Evolutionary conservation across 2,113 vertebrate species (phyloP).

Genomic region (Pelvicachromis taeniatus): DNA sequence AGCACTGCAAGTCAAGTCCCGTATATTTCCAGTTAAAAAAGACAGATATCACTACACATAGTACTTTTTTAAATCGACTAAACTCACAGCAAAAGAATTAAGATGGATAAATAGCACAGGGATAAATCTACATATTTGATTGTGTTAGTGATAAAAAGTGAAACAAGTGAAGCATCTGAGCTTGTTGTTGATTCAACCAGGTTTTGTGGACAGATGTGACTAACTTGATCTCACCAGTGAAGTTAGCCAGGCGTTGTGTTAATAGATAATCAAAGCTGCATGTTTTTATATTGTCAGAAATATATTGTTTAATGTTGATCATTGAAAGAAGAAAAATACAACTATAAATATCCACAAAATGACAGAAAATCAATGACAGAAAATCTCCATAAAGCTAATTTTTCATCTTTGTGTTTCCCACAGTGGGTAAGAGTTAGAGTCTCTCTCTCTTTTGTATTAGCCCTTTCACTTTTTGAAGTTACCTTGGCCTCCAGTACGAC

Average conservation of each 20-base stretch:
- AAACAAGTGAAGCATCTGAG: not conserved
- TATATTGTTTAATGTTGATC: not conserved
- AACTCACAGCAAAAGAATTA: not conserved
- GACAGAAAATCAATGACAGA: not conserved
- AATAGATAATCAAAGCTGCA: too few species aligned
- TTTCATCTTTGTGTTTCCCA: not conserved
- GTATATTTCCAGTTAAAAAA: not conserved
- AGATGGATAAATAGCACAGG: not conserved
- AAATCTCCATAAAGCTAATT: not conserved
- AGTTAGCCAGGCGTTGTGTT: not conserved
- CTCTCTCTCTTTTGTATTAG: not conserved
- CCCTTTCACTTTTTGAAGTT: not conserved
- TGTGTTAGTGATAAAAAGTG: not conserved
- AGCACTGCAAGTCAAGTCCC: not conserved
- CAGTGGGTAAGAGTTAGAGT: too few species aligned
- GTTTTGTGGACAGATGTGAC: not conserved
- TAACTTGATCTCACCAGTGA: not conserved
- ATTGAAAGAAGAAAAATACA: not conserved
- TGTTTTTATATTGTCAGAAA: not conserved
- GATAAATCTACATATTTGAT: not conserved
- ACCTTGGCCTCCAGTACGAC: not conserved
- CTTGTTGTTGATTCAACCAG: not conserved
- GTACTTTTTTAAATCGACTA: not conserved
- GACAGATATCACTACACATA: not conserved
- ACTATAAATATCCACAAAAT: not conserved